phyloP scores from a whole-genome alignment of 2,888 invertebrate species.

The Myopa tessellatipennis region DNA sequence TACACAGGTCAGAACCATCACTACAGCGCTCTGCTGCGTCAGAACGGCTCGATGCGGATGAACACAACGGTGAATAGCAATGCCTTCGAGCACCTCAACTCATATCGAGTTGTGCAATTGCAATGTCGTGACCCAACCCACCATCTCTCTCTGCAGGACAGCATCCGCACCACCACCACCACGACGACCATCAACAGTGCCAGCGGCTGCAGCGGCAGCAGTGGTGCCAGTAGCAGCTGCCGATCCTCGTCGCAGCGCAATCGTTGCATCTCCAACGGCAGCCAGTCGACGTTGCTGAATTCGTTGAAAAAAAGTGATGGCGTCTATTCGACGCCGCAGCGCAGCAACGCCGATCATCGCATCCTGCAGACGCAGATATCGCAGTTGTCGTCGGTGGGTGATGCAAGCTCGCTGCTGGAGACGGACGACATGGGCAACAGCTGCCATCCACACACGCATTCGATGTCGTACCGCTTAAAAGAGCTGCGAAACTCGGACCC shows the following conservation, averaged over 20 bases:
- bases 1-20: conserved; percentile 62
- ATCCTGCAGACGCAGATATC: conserved; percentile 62
- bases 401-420: conserved; percentile 61
- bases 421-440: conserved; percentile 53
- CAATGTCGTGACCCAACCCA: conserved; percentile 65
- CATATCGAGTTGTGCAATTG: conserved; percentile 64
- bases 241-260: conserved; percentile 56
- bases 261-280: conserved; percentile 60
- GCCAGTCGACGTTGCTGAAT: conserved; percentile 60
- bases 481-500: conserved; percentile 50
- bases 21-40: conserved; percentile 64
- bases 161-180: conserved; percentile 63
- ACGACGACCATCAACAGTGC: conserved; percentile 59
- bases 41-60: conserved; percentile 65
- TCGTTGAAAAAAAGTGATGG: conserved; percentile 61
- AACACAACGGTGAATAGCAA: conserved; percentile 66
- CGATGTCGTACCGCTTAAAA: conserved; percentile 51
- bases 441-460: conserved; percentile 33
- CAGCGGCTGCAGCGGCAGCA: conserved; percentile 46
- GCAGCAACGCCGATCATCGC: conserved; percentile 50
- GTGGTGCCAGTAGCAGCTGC: conserved; percentile 45
- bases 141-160: conserved; percentile 66
- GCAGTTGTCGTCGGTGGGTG: conserved; percentile 62
- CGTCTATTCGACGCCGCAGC: conserved; percentile 46
- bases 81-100: conserved; percentile 62